Conservation (phyloP, 2,888 invertebrate species). For the Nomada hirtipes region DNA sequence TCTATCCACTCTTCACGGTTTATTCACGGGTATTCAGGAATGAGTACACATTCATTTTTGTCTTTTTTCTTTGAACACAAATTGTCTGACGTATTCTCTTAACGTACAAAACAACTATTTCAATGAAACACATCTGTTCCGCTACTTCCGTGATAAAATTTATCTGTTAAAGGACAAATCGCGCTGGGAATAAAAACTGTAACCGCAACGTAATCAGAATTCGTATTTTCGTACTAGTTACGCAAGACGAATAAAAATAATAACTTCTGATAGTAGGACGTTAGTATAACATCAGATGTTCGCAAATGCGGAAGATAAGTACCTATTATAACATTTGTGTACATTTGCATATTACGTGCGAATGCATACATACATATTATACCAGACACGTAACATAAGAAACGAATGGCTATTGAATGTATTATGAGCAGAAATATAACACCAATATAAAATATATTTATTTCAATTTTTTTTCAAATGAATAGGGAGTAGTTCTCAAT, state of each 20-base stretch:
- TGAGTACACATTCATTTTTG: too few species aligned
- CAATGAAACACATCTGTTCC: too few species aligned
- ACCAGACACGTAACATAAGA: background rate
- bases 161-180: background rate
- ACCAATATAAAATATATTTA: background rate
- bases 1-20: too few species aligned
- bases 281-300: background rate
- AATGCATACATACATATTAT: background rate
- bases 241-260: background rate
- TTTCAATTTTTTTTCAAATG: background rate
- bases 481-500: background rate
- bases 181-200: background rate
- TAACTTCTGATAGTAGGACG: too few species aligned
- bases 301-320: background rate
- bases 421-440: background rate
- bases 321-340: conserved; percentile 1
- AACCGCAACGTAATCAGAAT: background rate
- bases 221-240: background rate
- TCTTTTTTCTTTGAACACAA: too few species aligned
- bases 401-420: background rate
- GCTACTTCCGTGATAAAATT: background rate
- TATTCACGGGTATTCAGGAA: too few species aligned
- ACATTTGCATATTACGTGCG: background rate
- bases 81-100: too few species aligned
- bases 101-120: too few species aligned